Evolutionary conservation across 2,888 invertebrate species (phyloP).

Genomic region (Arrhopalites spinosus): DNA sequence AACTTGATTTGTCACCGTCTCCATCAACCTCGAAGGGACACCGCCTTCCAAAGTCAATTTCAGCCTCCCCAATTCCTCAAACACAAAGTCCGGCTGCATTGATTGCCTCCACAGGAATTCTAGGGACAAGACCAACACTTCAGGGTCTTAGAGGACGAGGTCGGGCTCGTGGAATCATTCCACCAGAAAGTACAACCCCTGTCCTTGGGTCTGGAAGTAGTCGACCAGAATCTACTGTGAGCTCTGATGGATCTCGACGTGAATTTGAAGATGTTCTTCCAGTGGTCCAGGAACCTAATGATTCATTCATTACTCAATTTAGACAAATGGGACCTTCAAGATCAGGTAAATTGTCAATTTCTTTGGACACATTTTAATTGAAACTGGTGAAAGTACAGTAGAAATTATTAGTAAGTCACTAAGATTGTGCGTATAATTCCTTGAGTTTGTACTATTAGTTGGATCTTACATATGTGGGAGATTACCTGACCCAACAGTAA

Average conservation of each 20-base stretch:
- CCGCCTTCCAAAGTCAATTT: too few relatives aligned
- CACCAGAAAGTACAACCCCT: background rate
- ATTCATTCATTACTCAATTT: slow-evolving; percentile 1
- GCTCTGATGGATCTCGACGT: background rate
- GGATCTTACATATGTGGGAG: too few relatives aligned
- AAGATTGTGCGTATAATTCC: too few relatives aligned
- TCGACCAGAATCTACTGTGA: background rate
- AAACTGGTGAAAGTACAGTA: too few relatives aligned
- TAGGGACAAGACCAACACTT: background rate
- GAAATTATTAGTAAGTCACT: too few relatives aligned
- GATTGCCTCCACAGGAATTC: background rate
- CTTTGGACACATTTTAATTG: too few relatives aligned
- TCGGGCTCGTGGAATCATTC: background rate
- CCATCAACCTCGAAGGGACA: too few relatives aligned
- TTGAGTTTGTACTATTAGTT: too few relatives aligned
- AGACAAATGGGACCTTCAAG: background rate
- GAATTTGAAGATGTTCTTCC: slow-evolving; percentile 4
- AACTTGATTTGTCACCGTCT: background rate
- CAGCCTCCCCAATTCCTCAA: background rate
- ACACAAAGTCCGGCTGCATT: background rate
- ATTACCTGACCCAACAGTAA: too few relatives aligned
- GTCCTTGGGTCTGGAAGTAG: background rate
- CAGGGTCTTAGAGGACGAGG: background rate
- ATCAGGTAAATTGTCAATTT: background rate
- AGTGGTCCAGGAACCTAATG: background rate